phyloP scores from a whole-genome alignment of 1,140 invertebrate species.

The Euschistus heros region DNA sequence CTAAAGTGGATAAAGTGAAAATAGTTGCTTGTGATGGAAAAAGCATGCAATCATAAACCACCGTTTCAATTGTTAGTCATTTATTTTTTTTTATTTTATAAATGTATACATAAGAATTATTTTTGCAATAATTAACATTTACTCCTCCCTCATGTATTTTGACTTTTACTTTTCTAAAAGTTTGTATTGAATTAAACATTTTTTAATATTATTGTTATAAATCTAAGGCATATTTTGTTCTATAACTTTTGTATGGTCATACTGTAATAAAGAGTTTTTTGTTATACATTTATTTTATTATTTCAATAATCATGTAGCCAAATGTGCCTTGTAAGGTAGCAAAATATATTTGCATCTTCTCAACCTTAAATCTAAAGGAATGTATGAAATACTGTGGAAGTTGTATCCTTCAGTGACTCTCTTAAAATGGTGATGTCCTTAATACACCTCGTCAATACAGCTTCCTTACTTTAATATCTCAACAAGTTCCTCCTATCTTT shows the following conservation, averaged over 20 bases:
- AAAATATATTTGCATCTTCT: too few species aligned
- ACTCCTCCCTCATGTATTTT: not conserved
- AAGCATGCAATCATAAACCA: conserved; percentile 48
- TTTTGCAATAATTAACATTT: not conserved
- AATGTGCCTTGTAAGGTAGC: too few species aligned
- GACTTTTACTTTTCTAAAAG: not conserved
- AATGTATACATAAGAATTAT: not conserved
- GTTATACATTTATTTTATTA: not conserved
- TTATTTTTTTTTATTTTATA: conserved; percentile 14
- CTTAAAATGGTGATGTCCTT: too few species aligned
- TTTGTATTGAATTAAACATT: not conserved
- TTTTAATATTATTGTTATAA: not conserved
- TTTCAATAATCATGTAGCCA: too few species aligned
- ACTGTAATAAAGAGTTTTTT: not conserved
- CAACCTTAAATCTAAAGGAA: too few species aligned
- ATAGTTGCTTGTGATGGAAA: conserved; percentile 99
- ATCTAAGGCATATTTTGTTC: not conserved
- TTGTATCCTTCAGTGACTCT: too few species aligned
- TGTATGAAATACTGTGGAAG: too few species aligned
- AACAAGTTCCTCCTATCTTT: too few species aligned
- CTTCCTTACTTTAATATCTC: too few species aligned
- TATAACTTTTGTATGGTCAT: not conserved
- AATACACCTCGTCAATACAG: too few species aligned
- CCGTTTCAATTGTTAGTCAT: not conserved
- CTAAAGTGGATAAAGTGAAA: conserved; percentile 94